These are phyloP conservation scores for Catocala sponsa DNA, from an alignment of 2,888 invertebrate genomes.

Conservation along the genomic window DNA sequence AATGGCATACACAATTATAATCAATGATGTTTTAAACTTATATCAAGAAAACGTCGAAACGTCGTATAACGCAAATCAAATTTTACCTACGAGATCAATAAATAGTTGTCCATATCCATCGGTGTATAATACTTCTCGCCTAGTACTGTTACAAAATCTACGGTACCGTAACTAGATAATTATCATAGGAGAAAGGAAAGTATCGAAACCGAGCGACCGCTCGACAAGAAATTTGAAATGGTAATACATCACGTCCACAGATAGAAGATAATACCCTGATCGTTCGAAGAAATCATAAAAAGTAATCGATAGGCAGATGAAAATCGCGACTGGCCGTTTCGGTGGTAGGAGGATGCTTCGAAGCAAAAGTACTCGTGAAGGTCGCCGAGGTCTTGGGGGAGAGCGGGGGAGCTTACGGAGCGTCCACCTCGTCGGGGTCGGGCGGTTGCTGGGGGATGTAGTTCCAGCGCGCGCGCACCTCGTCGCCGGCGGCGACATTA, in stretches of 20 bases:
- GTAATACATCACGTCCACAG: constrained; percentile 27
- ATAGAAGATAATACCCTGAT: constrained; percentile 62
- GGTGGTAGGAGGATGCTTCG: constrained; percentile 51
- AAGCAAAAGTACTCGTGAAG: constrained; percentile 28
- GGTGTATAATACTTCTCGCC: constrained; percentile 40
- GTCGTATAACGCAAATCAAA: constrained; percentile 59
- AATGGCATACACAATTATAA: constrained; percentile 71
- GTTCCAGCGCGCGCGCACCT: constrained; percentile 84
- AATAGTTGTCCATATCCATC: constrained; percentile 39
- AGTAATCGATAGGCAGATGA: constrained; percentile 52
- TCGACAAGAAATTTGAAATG: constrained; percentile 37
- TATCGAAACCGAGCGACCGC: constrained; percentile 40
- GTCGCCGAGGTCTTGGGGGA: neutral
- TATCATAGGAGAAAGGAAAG: constrained; percentile 33
- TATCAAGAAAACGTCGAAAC: constrained; percentile 65
- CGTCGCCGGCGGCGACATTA: constrained; percentile 54
- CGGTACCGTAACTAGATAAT: constrained; percentile 19
- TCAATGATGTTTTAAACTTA: constrained; percentile 62
- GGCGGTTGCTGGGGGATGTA: constrained; percentile 85
- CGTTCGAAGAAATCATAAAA: constrained; percentile 51
- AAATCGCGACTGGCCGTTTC: constrained; percentile 48
- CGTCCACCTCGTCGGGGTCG: constrained; percentile 78
- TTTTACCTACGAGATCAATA: constrained; percentile 66
- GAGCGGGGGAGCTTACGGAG: constrained; percentile 63
- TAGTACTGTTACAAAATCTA: constrained; percentile 44